Evolutionary conservation across 2,888 invertebrate species (phyloP), one percentile per base, ranked within the genome.

Genomic region (Blomia tropicalis): DNA sequence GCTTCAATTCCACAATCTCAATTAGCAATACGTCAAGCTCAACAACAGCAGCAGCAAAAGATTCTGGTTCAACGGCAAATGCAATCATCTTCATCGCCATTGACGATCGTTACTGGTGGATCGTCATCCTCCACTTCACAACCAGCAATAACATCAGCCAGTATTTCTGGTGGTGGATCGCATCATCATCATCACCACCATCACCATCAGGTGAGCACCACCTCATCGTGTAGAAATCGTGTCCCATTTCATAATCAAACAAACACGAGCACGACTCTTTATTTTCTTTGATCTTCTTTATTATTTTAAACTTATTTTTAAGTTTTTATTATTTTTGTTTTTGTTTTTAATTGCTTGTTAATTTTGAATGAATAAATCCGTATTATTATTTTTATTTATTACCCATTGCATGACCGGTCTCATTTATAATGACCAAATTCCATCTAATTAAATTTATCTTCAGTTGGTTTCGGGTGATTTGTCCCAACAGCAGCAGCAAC

Each of bases 1-100:
- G 67, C 66, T 47, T 63, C 69, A 25, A 19, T 29, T n/a, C 17
- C 31, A 43, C 54, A 22, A 31, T 14, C 17, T 29, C 56, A 56
- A 36, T 19, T 22, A 36, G 11, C 31, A 7, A n/a, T 56, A 23
- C 62, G 44, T n/a, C 31, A 31, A 41, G 14, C 17, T 17, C 25
- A 23, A 43, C 53, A 2, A 25, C 22, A 53, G 23, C 22, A 53
- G 23, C 66, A 66, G 22, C 65, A 62, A 43, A 61, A 43, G 30
- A 31, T 56, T 25, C 54, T 54, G 17, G 23, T 43, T 27, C 65
- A 63, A 60, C 29, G 51, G 22, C 59, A 63, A 19, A 62, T 60
- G 44, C 60, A 65, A 27, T 22, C 47, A 19, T 19, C 3, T 14
- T 27, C 43, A 41, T n/a, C 32, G 11, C 59, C 43, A 59, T 30